Evolutionary conservation across 2,113 vertebrate genomes (phyloP), one percentile per base, ranked within the genome.

Genomic region (Leucopternis melanops): DNA sequence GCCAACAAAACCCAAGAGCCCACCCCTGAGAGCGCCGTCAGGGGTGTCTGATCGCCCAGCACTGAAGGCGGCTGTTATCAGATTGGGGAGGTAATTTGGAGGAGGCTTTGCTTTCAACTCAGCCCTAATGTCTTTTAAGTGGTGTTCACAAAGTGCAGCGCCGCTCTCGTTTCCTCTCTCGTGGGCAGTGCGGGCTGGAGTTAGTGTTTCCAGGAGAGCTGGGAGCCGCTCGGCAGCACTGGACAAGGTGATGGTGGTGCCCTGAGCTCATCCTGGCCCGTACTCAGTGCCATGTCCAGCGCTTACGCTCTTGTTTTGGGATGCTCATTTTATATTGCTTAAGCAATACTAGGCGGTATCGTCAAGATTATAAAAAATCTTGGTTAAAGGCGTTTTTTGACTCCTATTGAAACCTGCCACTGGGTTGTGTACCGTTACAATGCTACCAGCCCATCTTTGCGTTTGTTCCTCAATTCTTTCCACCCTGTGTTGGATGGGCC

Each of bases 41-140:
- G 58, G 13, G 9, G 5, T 29, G 10, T 20, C 47, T 88, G 86
- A 59, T n/a, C 5, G 1, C 40, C 44, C 85, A 54, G 54, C 0
- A 0, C 52, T 3, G 40, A 70, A 81, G 54, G 73, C 4, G 4
- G 45, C 42, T 50, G 23, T 74, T 79, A 36, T 22, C 59, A 91
- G 63, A 42, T 29, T 16, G 54, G 29, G 52, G 61, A 47, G 25
- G 72, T 70, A 59, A 86, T 94, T n/a, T 54, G 49, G 54, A 75
- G 59, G 29, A 88, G 38, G 42, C 47, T 86, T 90, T 78, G 88
- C 79, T 93, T 93, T 86, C 88, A 74, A 1, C n/a, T 82, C 45
- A 25, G 50, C 80, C 82, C 26, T 96, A 34, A 81, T 81, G 77
- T 86, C 75, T 80, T 71, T 67, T 88, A 92, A 95, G 81, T 71